These are phyloP conservation scores for Bradypodion ventrale DNA, from an alignment of 2,797 vertebrate genomes.

Conservation along the genomic window DNA sequence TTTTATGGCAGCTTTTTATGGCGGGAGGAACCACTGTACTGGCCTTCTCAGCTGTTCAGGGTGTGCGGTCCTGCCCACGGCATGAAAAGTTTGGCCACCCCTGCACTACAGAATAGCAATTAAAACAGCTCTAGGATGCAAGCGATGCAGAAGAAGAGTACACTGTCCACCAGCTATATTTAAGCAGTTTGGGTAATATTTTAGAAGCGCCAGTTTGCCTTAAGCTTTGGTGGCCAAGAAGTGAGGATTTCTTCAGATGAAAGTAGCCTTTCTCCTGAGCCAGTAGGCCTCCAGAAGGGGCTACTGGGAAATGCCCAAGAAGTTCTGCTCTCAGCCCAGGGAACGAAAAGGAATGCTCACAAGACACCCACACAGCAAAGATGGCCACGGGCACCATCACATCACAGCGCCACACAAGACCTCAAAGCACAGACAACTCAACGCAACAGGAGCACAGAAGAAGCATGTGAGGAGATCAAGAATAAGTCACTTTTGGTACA, in stretches of 20 bases:
- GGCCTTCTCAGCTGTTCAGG: no score
- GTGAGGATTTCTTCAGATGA: constrained; percentile 1
- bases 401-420: constrained; percentile 82
- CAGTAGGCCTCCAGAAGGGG: constrained; percentile 14
- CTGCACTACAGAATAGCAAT: neutral
- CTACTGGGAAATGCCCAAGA: constrained; percentile 32
- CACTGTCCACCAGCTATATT: neutral
- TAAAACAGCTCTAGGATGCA: neutral
- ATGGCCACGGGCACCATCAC: constrained; percentile 83
- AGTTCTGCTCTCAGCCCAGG: constrained; percentile 15
- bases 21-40: no score
- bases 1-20: no score
- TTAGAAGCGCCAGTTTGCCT: neutral
- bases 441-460: constrained; percentile 71
- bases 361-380: constrained; percentile 70
- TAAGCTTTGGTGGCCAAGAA: constrained; percentile 23
- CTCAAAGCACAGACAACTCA: constrained; percentile 84
- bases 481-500: constrained; percentile 99
- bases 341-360: constrained; percentile 58
- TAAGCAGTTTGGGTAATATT: neutral
- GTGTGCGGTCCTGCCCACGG: no score
- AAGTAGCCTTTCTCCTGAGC: neutral
- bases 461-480: constrained; percentile 79
- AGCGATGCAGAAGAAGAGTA: neutral
- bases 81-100: no score